Conservation (phyloP, 2,113 vertebrate species). For the Anolis sagrei region DNA sequence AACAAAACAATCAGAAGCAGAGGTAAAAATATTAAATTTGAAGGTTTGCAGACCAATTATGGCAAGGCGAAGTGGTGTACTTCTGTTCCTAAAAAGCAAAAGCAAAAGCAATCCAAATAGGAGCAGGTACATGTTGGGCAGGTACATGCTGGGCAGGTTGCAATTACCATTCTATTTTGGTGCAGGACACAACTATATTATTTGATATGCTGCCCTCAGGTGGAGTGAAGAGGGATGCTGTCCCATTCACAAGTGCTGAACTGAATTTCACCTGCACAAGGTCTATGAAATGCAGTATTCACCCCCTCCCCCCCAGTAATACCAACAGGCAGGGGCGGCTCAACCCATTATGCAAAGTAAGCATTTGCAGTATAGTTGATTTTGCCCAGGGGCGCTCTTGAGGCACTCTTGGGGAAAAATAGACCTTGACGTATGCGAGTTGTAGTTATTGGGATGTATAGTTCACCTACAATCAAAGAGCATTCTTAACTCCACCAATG, state of each 20-base stretch:
- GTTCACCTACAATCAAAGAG: too few relatives aligned
- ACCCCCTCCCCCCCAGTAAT: too few relatives aligned
- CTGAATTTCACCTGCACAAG: not conserved
- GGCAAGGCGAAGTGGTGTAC: not conserved
- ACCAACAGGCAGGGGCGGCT: too few relatives aligned
- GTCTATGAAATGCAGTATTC: too few relatives aligned
- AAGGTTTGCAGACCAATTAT: not conserved
- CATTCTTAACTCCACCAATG: too few relatives aligned
- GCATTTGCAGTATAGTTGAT: too few relatives aligned
- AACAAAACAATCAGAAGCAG: not conserved
- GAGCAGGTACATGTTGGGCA: not conserved
- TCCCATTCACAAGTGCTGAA: not conserved
- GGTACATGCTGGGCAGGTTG: not conserved
- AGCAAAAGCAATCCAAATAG: not conserved
- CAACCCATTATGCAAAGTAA: too few relatives aligned
- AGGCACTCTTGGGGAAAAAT: too few relatives aligned
- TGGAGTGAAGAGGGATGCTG: not conserved
- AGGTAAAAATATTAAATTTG: not conserved
- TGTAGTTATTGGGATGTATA: too few relatives aligned
- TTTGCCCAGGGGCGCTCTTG: too few relatives aligned
- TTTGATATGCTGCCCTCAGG: not conserved
- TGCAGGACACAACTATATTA: not conserved
- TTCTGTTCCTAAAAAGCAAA: not conserved
- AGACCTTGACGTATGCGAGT: too few relatives aligned
- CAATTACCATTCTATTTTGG: not conserved